Evolutionary conservation across 1,140 invertebrate species (phyloP), one percentile per base, ranked within the genome.

Genomic region (Pseudomyrmex dendroicus): DNA sequence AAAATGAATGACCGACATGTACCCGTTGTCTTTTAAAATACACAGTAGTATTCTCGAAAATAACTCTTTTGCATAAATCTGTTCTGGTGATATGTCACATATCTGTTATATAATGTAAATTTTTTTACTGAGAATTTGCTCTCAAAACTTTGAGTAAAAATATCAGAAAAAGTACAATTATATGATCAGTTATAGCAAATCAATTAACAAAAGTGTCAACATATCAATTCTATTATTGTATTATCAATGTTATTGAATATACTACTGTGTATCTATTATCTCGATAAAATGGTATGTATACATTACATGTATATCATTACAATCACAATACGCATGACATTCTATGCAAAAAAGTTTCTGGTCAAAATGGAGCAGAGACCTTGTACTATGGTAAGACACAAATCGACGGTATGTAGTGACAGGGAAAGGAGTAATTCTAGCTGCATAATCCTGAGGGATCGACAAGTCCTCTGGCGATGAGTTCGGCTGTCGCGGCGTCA

Each of bases 391-490:
- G 92, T 91, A 93, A 92, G 88, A 94, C 92, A 91, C 92, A 89
- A 82, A 93, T 91, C 90, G 90, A 92, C 85, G 89, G 84, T 62
- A 88, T 25, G 61, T 85, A 85, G 73, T 87, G 77, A 70, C 84
- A 85, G 46, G 76, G 48, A 35, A 66, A 83, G 20, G 66, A 70
- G 54, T 86, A 90, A 84, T 94, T 92, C 90, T 95, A 96, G 94
- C 95, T 96, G 91, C 96, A 96, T 86, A 96, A 90, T 44, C 95
- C 95, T 0, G 95, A 95, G 59, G 95, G 95, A 92, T 96, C 95
- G 52, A 96, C 95, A 13, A 96, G 91, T 2, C 95, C 96, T 46
- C 96, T 94, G 2, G 96, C 95, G 62, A 96, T 94, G 44, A 96
- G 93, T 76, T 96, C 96, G 0, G 95, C 95, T 0, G 95, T 95